Evolutionary conservation across 2,113 vertebrate genomes (phyloP).

Genomic region (Bos javanicus): DNA sequence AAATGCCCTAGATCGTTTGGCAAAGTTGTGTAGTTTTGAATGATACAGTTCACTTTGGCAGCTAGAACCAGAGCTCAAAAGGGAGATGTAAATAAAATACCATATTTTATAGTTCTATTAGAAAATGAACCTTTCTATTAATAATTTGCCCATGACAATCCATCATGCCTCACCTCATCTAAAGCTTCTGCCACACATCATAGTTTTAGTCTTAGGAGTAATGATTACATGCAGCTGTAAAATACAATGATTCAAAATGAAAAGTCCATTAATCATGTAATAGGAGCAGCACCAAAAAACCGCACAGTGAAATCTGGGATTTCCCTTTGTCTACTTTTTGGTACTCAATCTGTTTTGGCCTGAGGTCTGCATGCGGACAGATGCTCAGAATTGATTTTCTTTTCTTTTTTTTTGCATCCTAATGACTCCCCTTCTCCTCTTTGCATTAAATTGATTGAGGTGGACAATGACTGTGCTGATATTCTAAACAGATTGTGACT

Average conservation of each 20-base stretch:
- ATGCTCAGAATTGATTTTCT: conserved; percentile 70
- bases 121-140: conserved; percentile 68
- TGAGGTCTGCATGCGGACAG: conserved; percentile 74
- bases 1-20: neutral
- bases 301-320: conserved; percentile 66
- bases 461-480: conserved; percentile 57
- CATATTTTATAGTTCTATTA: conserved; percentile 40
- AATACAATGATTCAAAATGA: conserved; percentile 69
- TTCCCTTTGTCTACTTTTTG: conserved; percentile 76
- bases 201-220: conserved; percentile 45
- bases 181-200: conserved; percentile 52
- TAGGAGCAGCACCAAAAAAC: conserved; percentile 56
- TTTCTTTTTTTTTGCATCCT: conserved; percentile 30
- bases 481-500: conserved; percentile 64
- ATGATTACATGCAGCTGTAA: conserved; percentile 70
- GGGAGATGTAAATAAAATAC: conserved; percentile 52
- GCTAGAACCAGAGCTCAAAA: conserved; percentile 55
- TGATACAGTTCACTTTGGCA: neutral
- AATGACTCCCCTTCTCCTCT: conserved; percentile 69
- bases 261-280: conserved; percentile 77
- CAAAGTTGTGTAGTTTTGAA: neutral
- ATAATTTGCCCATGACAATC: conserved; percentile 64
- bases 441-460: conserved; percentile 67
- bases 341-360: conserved; percentile 78
- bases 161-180: conserved; percentile 54